A percentile compares a stretch with the other conserved stretches of the same genome.
These are phyloP conservation scores for Eucidaris tribuloides DNA, from an alignment of 35 echinoderm and acorn worm species.

Conservation along the genomic window DNA sequence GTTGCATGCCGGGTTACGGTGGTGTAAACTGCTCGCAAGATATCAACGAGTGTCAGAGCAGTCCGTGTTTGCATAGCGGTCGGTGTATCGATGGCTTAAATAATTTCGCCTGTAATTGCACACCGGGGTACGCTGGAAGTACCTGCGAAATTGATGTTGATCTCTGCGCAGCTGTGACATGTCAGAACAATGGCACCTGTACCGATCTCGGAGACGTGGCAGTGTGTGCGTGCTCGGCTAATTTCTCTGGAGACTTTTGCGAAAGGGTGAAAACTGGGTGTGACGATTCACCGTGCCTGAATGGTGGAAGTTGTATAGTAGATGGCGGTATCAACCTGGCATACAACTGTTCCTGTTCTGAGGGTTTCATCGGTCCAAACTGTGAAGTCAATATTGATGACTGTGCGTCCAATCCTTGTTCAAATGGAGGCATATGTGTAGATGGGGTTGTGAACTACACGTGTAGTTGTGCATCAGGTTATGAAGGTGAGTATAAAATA, in stretches of 20 bases:
- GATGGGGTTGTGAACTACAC: slow-evolving; percentile 42
- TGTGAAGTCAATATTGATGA: slow-evolving; percentile 75
- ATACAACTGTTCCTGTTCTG: slow-evolving; percentile 41
- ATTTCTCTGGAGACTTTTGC: not conserved
- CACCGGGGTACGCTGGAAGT: not conserved
- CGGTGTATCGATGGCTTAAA: slow-evolving; percentile 65
- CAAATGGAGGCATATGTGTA: slow-evolving; percentile 52
- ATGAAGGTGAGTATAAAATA: no score
- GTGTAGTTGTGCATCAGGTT: slow-evolving; percentile 65
- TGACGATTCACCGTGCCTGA: not conserved
- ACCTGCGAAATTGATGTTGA: slow-evolving; percentile 16
- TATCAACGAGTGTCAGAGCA: slow-evolving; percentile 47
- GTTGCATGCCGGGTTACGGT: not conserved
- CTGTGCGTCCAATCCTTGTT: slow-evolving; percentile 66
- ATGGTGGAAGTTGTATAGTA: not conserved
- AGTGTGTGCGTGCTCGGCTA: not conserved
- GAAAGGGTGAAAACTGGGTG: not conserved
- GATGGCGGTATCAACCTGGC: not conserved
- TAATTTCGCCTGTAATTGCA: slow-evolving; percentile 48
- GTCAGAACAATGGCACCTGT: slow-evolving; percentile 8
- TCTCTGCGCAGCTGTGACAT: not conserved
- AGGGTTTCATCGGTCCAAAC: slow-evolving; percentile 42
- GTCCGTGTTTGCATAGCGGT: slow-evolving; percentile 61
- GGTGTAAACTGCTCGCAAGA: slow-evolving; percentile 17
- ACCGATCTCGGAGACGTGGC: not conserved